These are phyloP conservation scores for Hycleus cichorii DNA, from an alignment of 1,140 invertebrate species.

Conservation along the genomic window DNA sequence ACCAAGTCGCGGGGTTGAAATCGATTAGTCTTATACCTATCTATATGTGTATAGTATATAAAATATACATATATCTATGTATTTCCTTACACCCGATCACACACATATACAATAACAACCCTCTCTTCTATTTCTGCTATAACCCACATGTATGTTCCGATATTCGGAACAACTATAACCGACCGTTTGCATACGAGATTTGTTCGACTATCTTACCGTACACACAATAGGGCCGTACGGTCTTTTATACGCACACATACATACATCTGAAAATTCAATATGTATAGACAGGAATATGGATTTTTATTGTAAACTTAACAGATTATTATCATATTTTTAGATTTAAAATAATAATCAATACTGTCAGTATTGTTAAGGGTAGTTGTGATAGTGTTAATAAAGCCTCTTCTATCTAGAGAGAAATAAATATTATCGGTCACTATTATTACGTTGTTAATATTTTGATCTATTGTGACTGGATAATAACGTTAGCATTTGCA, in stretches of 20 bases:
- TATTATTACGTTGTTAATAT: conserved; percentile 13
- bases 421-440: too few relatives aligned
- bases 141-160: too few relatives aligned
- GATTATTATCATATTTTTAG: background rate
- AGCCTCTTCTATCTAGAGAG: too few relatives aligned
- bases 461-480: conserved; percentile 2
- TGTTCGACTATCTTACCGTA: conserved; percentile 10
- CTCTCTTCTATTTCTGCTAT: too few relatives aligned
- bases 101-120: background rate
- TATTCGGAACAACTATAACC: background rate
- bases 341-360: too few relatives aligned
- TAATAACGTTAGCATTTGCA: conserved; percentile 9
- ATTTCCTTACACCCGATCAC: conserved; percentile 6
- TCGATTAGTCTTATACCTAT: conserved; percentile 14
- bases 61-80: too few relatives aligned
- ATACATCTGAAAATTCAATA: conserved; percentile 3
- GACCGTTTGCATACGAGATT: conserved; percentile 15
- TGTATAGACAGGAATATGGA: background rate
- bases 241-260: too few relatives aligned
- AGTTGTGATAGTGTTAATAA: too few relatives aligned
- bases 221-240: background rate
- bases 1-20: conserved; percentile 14
- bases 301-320: conserved; percentile 6
- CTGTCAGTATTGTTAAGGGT: too few relatives aligned
- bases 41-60: too few relatives aligned